A percentile compares a stretch with the other conserved stretches of the same genome.
Conservation (phyloP, 2,797 vertebrate genomes). For the Helarctos malayanus region DNA sequence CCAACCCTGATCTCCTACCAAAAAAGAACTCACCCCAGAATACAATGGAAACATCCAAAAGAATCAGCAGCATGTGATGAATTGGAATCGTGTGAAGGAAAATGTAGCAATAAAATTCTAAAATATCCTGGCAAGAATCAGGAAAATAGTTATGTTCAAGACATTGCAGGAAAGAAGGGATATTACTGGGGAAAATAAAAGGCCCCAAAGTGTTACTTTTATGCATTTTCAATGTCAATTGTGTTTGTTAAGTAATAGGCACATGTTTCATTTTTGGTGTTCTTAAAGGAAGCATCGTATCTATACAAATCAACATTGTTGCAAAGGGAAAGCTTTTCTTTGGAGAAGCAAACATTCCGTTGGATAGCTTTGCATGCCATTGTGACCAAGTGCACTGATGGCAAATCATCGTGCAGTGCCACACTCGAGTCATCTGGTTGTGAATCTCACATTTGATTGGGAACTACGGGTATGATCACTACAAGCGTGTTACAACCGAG, state of each 20-base stretch:
- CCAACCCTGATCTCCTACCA: fast-evolving
- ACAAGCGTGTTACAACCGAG: not conserved
- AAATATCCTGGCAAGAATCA: not conserved
- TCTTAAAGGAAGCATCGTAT: not conserved
- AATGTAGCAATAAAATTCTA: not conserved
- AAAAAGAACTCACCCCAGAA: not conserved
- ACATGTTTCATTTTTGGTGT: not conserved
- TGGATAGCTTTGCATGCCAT: not conserved
- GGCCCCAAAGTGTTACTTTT: not conserved
- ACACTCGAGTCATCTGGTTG: not conserved
- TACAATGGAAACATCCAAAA: not conserved
- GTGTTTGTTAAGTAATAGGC: not conserved
- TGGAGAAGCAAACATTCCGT: slow-evolving; percentile 43
- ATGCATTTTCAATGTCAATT: slow-evolving; percentile 40
- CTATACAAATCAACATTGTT: slow-evolving; percentile 4
- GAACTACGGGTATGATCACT: not conserved
- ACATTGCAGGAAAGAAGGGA: not conserved
- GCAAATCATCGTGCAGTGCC: slow-evolving; percentile 40
- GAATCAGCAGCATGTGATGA: not conserved
- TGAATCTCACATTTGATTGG: not conserved
- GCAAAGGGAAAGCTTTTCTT: slow-evolving; percentile 31
- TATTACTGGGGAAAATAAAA: not conserved
- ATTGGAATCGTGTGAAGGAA: not conserved
- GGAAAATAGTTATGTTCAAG: no score
- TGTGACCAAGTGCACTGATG: slow-evolving; percentile 51